Evolutionary conservation across 2,113 vertebrate species (phyloP), one percentile per base, ranked within the genome.

Genomic region (Desmodus rotundus): DNA sequence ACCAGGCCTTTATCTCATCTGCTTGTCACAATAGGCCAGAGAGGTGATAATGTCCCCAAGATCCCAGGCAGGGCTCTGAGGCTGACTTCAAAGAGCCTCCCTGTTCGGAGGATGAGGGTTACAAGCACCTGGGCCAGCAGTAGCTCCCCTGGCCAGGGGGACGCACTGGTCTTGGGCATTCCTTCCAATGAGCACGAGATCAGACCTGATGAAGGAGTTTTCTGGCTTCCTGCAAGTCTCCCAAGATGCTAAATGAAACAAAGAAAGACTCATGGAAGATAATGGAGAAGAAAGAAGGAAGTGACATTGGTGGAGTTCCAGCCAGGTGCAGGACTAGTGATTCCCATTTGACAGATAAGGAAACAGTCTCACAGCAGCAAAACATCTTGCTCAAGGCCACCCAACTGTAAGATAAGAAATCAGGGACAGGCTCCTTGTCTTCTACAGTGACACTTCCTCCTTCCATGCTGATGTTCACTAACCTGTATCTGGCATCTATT

Each of bases 81-180:
- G 58, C 12, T 74, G 67, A 87, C 91, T 95, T 93, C 91, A 92
- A 85, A 96, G 92, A 88, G 63, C 7, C 12, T 24, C 38, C 36
- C 41, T 52, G 80, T 63, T 9, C 8, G 0, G 47, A 20, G 54
- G 74, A 13, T 1, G 28, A 68, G 33, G 63, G 38, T 52, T 47
- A 24, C 4, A 12, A 33, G 19, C 19, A 63, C 2, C 36, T 43
- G 5, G 38, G 43, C 2, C 4, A 14, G 47, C 58, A 7, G 16
- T 7, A 41, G 12, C n/a, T 19, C 50, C 47, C 41, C 36, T 24
- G 73, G 70, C 41, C 41, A 6, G 33, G 20, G 50, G 41, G 41
- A 43, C 20, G 6, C 19, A 20, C 36, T 10, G n/a, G n/a, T 22
- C 63, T 45, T 17, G 45, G 36, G 26, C 33, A 15, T 47, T 67